Evolutionary conservation across 1,140 invertebrate genomes (phyloP).

Genomic region (Drosophila serrata): DNA sequence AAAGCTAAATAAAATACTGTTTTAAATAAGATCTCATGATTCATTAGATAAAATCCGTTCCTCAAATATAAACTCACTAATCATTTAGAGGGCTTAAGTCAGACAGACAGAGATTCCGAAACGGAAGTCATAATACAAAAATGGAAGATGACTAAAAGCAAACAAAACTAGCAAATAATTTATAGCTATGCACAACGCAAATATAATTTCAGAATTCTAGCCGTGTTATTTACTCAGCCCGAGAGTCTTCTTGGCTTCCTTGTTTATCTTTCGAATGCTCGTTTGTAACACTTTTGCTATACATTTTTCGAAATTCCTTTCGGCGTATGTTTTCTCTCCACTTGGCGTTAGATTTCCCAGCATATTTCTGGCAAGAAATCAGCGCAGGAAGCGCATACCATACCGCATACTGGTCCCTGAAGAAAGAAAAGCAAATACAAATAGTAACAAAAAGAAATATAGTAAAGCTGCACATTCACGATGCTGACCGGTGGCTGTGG

Average conservation of each 20-base stretch:
- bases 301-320: constrained; percentile 21
- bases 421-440: constrained; percentile 24
- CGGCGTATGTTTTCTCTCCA: constrained; percentile 28
- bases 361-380: constrained; percentile 72
- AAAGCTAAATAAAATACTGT: not conserved
- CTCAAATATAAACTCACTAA: not conserved
- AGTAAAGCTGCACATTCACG: constrained; percentile 78
- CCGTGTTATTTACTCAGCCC: constrained; percentile 4
- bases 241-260: constrained; percentile 22
- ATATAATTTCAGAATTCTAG: constrained; percentile 31
- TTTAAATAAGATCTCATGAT: not conserved
- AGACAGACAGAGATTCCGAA: not conserved
- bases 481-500: constrained; percentile 47
- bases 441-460: constrained; percentile 24
- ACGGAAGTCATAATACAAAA: constrained; percentile 20
- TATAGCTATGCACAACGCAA: constrained; percentile 30
- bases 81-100: not conserved
- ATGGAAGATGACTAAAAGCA: constrained; percentile 25
- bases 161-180: constrained; percentile 33
- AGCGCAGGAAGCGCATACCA: constrained; percentile 79
- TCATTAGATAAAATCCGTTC: not conserved
- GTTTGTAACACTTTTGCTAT: constrained; percentile 25
- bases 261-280: constrained; percentile 10
- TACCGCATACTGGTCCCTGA: not conserved
- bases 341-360: constrained; percentile 47